These are phyloP conservation scores for Apus apus DNA, from an alignment of 2,113 vertebrate species.

Conservation along the genomic window DNA sequence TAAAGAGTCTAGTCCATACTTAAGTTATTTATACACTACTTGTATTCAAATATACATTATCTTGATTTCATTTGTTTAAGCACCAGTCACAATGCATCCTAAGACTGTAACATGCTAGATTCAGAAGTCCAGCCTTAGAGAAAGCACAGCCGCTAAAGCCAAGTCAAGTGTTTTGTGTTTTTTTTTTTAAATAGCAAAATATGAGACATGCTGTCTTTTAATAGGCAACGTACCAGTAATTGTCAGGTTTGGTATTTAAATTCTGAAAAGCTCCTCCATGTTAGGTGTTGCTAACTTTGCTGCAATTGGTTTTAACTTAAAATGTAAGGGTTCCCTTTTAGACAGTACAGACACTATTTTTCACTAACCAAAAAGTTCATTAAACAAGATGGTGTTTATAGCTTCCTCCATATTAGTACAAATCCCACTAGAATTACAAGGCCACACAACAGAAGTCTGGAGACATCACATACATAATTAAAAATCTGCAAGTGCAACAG, in stretches of 20 bases:
- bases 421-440: not conserved
- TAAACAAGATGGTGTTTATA: not conserved
- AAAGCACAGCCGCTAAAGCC: not conserved
- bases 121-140: not conserved
- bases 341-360: not conserved
- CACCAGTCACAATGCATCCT: not conserved
- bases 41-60: not conserved
- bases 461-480: not conserved
- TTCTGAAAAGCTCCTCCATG: not conserved
- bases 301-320: not conserved
- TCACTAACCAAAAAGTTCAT: not conserved
- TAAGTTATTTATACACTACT: not conserved
- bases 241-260: not conserved
- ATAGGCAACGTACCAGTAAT: not conserved
- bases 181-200: not conserved
- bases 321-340: not conserved
- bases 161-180: too few species aligned
- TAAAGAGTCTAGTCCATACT: not conserved
- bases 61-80: not conserved
- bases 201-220: not conserved
- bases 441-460: not conserved
- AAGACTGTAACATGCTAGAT: not conserved
- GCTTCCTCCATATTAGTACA: not conserved
- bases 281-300: not conserved
- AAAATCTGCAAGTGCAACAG: not conserved